phyloP scores from a whole-genome alignment of 2,113 vertebrate species.

The Heptranchias perlo region DNA sequence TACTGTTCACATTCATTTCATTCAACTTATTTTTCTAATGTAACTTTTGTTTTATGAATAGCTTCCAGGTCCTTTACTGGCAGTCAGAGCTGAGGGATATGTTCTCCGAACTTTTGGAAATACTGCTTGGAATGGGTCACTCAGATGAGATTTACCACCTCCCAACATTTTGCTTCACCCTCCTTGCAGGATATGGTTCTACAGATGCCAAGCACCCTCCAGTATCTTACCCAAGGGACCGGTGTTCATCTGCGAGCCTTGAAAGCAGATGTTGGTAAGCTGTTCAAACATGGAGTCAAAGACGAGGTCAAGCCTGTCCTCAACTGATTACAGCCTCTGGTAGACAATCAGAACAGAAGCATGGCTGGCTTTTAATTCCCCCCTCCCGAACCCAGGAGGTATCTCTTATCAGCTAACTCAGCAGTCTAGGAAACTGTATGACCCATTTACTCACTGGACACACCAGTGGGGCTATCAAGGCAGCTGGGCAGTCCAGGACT shows the following conservation, averaged over 20 bases:
- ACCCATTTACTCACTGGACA: not conserved
- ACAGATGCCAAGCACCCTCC: not conserved
- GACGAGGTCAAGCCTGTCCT: not conserved
- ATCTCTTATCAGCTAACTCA: too few relatives aligned
- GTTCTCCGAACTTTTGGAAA: too few relatives aligned
- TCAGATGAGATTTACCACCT: too few relatives aligned
- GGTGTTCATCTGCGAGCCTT: not conserved
- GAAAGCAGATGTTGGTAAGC: not conserved
- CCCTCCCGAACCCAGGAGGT: not conserved
- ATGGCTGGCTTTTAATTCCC: not conserved
- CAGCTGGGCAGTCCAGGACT: not conserved
- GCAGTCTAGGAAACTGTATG: too few relatives aligned
- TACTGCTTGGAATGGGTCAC: too few relatives aligned
- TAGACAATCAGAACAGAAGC: not conserved
- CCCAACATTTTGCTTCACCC: not conserved
- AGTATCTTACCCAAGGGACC: not conserved
- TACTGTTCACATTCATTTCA: not conserved
- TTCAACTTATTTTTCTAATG: too few relatives aligned
- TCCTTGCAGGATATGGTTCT: not conserved
- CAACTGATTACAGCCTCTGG: not conserved
- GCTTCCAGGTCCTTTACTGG: too few relatives aligned
- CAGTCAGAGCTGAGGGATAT: too few relatives aligned
- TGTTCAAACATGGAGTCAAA: not conserved
- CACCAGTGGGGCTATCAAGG: not conserved
- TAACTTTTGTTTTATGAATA: too few relatives aligned